Evolutionary conservation across 2,888 invertebrate genomes (phyloP).

Genomic region (Azorinus chamasolen): DNA sequence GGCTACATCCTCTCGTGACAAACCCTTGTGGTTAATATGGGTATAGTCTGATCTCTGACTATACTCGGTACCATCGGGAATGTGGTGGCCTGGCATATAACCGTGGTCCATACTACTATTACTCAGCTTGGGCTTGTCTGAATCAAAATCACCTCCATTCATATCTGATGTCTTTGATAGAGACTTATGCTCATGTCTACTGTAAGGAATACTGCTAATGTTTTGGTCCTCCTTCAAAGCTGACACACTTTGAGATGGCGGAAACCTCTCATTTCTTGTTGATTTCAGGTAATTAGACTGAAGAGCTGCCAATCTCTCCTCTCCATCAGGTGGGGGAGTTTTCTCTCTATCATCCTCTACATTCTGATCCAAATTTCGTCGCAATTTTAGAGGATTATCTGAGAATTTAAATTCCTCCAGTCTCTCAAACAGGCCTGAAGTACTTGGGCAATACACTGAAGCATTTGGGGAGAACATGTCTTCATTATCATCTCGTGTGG

Average conservation of each 20-base stretch:
- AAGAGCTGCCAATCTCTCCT: slow-evolving; percentile 2
- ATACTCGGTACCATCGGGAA: slow-evolving; percentile 76
- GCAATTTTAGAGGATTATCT: neutral
- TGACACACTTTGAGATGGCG: no score
- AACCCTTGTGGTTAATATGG: slow-evolving; percentile 63
- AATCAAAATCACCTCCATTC: no score
- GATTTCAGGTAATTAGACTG: neutral
- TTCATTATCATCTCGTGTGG: slow-evolving; percentile 27
- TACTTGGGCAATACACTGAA: slow-evolving; percentile 32
- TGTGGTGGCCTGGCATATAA: slow-evolving; percentile 70
- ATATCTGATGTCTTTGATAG: no score
- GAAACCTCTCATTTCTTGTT: neutral
- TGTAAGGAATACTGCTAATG: no score
- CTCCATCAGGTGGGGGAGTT: slow-evolving; percentile 37
- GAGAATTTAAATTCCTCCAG: slow-evolving; percentile 55
- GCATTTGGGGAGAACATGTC: slow-evolving; percentile 56
- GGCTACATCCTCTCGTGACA: slow-evolving; percentile 69
- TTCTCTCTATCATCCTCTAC: slow-evolving; percentile 23
- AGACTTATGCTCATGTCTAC: no score
- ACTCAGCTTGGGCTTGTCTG: slow-evolving; percentile 30
- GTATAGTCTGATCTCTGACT: slow-evolving; percentile 66
- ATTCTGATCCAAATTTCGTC: neutral
- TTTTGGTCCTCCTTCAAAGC: no score
- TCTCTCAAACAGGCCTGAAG: slow-evolving; percentile 47
- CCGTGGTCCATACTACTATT: slow-evolving; percentile 54